Conservation (phyloP, 2,113 vertebrate species). For the Python bivittatus region DNA sequence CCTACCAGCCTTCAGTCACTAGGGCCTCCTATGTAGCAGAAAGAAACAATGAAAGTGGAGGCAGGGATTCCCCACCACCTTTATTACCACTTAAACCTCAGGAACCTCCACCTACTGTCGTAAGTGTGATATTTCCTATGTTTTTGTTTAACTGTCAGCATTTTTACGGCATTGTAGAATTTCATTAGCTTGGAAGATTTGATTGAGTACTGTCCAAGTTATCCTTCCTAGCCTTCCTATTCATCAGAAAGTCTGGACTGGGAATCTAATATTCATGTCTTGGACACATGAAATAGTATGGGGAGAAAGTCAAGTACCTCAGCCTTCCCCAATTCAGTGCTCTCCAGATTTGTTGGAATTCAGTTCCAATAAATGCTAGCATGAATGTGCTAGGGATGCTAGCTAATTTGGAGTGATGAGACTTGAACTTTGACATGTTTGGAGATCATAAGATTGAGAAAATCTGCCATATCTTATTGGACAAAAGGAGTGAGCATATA, state of each 20-base stretch:
- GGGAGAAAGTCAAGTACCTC: not conserved
- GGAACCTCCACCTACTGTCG: conserved; percentile 34
- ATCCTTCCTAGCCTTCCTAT: not conserved
- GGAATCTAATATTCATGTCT: conserved; percentile 2
- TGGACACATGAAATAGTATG: not conserved
- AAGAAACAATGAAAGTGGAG: conserved; percentile 44
- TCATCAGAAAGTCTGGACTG: not conserved
- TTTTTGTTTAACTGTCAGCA: not conserved
- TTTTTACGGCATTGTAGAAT: not conserved
- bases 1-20: conserved; percentile 77
- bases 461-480: not conserved
- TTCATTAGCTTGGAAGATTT: not conserved
- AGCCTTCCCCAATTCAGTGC: not conserved
- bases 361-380: not conserved
- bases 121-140: conserved; percentile 53
- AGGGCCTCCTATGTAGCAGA: conserved; percentile 37
- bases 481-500: not conserved
- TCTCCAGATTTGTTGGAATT: not conserved
- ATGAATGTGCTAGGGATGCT: not conserved
- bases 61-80: conserved; percentile 28
- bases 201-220: not conserved
- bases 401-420: not conserved
- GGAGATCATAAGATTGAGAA: not conserved
- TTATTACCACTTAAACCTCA: not conserved
- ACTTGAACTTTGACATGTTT: not conserved